Conservation (phyloP, 2,888 invertebrate genomes). For the Hydrotaea diabolus region DNA sequence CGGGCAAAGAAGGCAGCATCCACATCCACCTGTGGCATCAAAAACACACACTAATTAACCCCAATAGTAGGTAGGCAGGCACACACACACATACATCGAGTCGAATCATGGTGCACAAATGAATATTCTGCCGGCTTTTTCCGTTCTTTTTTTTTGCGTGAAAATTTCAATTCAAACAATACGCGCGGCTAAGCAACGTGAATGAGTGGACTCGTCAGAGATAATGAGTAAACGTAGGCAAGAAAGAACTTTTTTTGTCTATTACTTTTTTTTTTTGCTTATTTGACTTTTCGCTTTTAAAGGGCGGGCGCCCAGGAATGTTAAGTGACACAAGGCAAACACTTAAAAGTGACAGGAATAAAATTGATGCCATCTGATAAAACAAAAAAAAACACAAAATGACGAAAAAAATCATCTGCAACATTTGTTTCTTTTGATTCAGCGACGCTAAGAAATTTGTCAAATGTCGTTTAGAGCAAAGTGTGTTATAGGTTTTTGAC, state of each 20-base stretch:
- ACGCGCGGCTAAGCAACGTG: background rate
- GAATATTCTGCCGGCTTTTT: background rate
- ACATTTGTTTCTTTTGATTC: conserved; percentile 22
- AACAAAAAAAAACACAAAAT: background rate
- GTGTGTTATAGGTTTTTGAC: background rate
- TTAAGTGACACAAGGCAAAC: conserved; percentile 28
- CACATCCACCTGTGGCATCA: conserved; percentile 71
- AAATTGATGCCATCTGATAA: conserved; percentile 27
- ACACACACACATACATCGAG: conserved; percentile 52
- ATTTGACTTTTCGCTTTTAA: background rate
- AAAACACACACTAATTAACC: conserved; percentile 70
- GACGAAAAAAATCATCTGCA: background rate
- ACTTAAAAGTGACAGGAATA: conserved; percentile 31
- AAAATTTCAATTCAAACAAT: background rate
- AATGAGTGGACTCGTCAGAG: conserved; percentile 26
- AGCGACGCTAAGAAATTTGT: conserved; percentile 11
- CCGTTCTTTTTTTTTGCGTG: background rate
- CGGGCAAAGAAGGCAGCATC: conserved; percentile 57
- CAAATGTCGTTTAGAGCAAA: background rate
- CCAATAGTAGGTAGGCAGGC: no score
- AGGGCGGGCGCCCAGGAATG: conserved; percentile 33
- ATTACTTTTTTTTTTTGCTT: background rate
- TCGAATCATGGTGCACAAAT: conserved; percentile 44
- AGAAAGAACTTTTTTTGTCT: background rate
- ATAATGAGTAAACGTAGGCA: conserved; percentile 19